Evolutionary conservation across 2,888 invertebrate species (phyloP), one percentile per base, ranked within the genome.

Genomic region (Drosophila prostipennis): DNA sequence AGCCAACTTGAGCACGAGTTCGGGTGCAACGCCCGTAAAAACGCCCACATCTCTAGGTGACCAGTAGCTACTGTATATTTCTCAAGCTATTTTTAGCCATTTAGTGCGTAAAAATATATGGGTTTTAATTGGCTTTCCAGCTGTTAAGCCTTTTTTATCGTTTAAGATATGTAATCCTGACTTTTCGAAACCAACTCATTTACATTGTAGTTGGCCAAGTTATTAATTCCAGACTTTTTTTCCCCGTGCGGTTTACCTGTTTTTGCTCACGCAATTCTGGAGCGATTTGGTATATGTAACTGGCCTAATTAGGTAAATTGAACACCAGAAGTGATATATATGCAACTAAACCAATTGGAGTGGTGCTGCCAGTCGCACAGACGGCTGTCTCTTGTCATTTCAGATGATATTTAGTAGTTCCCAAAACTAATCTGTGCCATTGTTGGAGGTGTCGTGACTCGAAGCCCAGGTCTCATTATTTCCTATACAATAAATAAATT

Each of bases 401-500:
- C 29, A 14, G 39, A 6, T 57, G 26, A 37, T 29, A 10, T 7
- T 39, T 37, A 48, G 29, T 48, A 49, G 43, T 70, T 65, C 59
- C 46, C 46, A 67, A 81, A 61, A 54, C 67, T 54, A 58, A 79
- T 48, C 10, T 53, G 42, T 70, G 74, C 68, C 55, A 80, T 80
- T 80, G 80, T 74, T 67, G 60, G 26, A 14, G 64, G 16, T 74
- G 64, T 36, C 58, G 59, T 54, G 63, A 55, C 61, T 58, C n/a
- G 46, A 26, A 40, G 49, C 64, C 34, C 42, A 43, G 53, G 36
- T 34, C 45, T 37, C 40, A 55, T 69, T 69, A 42, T 48, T 55
- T 57, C 69, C 45, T 69, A 48, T 54, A 49, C 52, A 72, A 48
- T 37, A 52, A 72, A 48, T 37, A 52, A 72, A 48, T 58, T 69